Evolutionary conservation across 1,140 invertebrate genomes (phyloP), one percentile per base, ranked within the genome.

Genomic region (Medauroidea extradentata): DNA sequence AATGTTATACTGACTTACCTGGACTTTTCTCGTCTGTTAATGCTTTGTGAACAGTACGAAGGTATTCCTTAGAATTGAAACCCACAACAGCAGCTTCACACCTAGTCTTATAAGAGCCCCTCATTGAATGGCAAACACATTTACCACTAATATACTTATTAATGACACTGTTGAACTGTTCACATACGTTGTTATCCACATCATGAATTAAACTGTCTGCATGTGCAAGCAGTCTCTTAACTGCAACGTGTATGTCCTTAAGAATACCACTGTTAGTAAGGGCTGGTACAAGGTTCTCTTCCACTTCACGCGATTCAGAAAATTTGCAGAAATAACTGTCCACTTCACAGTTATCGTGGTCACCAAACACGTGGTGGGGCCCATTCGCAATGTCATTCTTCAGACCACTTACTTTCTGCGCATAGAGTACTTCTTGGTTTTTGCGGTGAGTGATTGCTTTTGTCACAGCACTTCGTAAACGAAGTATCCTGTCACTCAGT

Each of bases 181-280:
- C 77, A 8, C 67, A 69, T 21, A 57, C 24, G 60, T 78, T 79
- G 46, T 72, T 78, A 24, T 70, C 74, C 16, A 67, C 63, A 56
- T 74, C 67, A 0, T 65, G 51, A 5, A 78, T 54, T 19, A 74
- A 65, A 57, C 68, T 69, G 1, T 63, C 19, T 19, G 67, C 44
- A 57, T 67, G 42, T 21, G 41, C 13, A 46, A 46, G 3, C 18
- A 46, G 18, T 46, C 44, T 46, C 44, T 21, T 46, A 25, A 46
- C 24, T 46, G 44, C 44, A 7, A 34, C 4, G 11, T 34, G 4
- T 34, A 34, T 34, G 29, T 34, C 29, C 18, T 7, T 25, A 4
- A 46, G 13, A 4, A 46, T 19, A n/a, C 44, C 44, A 46, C 44
- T 21, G 5, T 46, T 13, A 5, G 63, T 60, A 29, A 71, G 59